Evolutionary conservation across 2,113 vertebrate genomes (phyloP).

Genomic region (Menidia beryllina): DNA sequence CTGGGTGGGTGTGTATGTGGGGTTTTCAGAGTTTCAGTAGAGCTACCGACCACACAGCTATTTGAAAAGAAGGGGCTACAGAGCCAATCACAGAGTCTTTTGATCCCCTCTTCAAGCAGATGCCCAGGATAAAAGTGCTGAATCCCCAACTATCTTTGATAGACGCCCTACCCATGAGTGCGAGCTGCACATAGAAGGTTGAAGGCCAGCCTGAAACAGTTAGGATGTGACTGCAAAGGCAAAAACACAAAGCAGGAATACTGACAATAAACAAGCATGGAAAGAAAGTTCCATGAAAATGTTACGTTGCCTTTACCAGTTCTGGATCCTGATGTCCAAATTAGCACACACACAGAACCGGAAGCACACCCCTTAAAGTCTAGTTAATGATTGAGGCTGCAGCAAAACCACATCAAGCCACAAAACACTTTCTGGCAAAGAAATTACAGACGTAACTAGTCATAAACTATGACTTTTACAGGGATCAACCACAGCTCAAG

Average conservation of each 20-base stretch:
- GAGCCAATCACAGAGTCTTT: slow-evolving; percentile 51
- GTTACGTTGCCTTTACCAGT: neutral
- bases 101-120: slow-evolving; percentile 54
- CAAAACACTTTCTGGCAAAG: slow-evolving; percentile 57
- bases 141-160: slow-evolving; percentile 54
- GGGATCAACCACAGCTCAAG: slow-evolving; percentile 29
- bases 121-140: slow-evolving; percentile 56
- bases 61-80: slow-evolving; percentile 47
- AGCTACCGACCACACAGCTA: slow-evolving; percentile 53
- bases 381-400: slow-evolving; percentile 36
- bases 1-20: neutral
- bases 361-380: slow-evolving; percentile 31
- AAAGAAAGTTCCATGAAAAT: slow-evolving; percentile 1
- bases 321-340: slow-evolving; percentile 14
- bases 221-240: slow-evolving; percentile 21
- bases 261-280: slow-evolving; percentile 1
- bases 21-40: slow-evolving; percentile 12
- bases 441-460: slow-evolving; percentile 55
- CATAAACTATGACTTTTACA: slow-evolving; percentile 40
- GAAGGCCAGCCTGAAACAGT: slow-evolving; percentile 52
- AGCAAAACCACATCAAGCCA: slow-evolving; percentile 32
- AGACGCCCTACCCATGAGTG: slow-evolving; percentile 45
- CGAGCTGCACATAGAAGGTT: slow-evolving; percentile 62
- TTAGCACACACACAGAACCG: slow-evolving; percentile 9
- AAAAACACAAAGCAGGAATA: slow-evolving; percentile 25